Base-by-base conservation (phyloP, 2,113 vertebrate genomes). In the Hippocampus guttulatus region DNA sequence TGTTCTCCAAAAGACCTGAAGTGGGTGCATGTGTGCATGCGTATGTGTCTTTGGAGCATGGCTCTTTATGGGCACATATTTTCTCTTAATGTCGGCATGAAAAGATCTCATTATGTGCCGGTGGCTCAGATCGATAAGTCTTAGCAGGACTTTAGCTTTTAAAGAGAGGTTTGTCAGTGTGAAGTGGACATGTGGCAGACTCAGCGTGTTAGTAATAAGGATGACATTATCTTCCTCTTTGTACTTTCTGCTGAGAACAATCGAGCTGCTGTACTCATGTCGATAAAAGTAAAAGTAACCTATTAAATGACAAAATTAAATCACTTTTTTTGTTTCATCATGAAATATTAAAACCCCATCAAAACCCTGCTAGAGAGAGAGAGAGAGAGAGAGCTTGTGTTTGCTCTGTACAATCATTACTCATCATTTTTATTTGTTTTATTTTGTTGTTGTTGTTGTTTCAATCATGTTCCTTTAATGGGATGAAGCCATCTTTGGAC, bases 131-230 rank as follows among this genome's bases (percentile, higher is more conserved):
- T 87, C 79, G 71, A 75, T 80, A 76, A 68, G 33, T 63, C 68
- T 64, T n/a, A 21, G 21, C 38, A 41, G 10, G 33, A 40, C 62
- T 41, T 76, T 74, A 63, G 78, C 67, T 82, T 71, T 75, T 70
- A 76, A 67, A 72, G 27, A 70, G 74, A 77, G 77, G 74, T 80
- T 77, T 78, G 76, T 82, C 78, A 74, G 75, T 62, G 65, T 76
- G 76, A 79, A 86, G 84, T 88, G 83, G 83, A 86, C 87, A 82
- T 72, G 69, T 6, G 40, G 61, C 76, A 76, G 68, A 79, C 68
- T 66, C 70, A 70, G 68, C 81, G 70, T 78, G 77, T 81, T 70
- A 72, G 73, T 81, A 83, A 84, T 82, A 79, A 78, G 69, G 75
- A 73, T 77, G 75, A 75, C 67, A n/a, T 64, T 73, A 65, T 78